A percentile compares a stretch with the other conserved stretches of the same genome.
Conservation (phyloP, 2,888 invertebrate species). For the Caenorhabditis sp. region DNA sequence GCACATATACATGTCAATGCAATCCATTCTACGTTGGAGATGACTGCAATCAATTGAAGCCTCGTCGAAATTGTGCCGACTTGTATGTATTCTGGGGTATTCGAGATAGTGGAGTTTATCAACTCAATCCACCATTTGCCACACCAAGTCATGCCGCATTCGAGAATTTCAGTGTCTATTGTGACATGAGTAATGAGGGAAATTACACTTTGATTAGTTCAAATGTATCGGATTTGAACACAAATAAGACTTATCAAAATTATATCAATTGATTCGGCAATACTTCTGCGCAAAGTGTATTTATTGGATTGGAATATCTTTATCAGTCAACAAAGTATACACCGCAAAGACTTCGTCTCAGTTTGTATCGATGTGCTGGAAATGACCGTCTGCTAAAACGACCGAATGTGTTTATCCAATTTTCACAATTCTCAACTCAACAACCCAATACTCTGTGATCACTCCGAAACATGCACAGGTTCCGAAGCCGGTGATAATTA, state of each 20-base stretch:
- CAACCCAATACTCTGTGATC: slow-evolving; percentile 47
- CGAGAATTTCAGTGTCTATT: slow-evolving; percentile 35
- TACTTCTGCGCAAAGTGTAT: slow-evolving; percentile 30
- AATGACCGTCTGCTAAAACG: slow-evolving; percentile 30
- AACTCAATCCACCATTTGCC: slow-evolving; percentile 23
- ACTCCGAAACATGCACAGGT: slow-evolving; percentile 47
- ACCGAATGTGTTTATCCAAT: slow-evolving; percentile 53
- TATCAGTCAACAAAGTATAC: slow-evolving; percentile 47
- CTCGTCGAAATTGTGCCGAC: slow-evolving; percentile 60
- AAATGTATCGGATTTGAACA: slow-evolving; percentile 27
- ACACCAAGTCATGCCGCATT: slow-evolving; percentile 21
- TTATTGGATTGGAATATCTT: slow-evolving; percentile 58
- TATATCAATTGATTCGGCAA: slow-evolving; percentile 50
- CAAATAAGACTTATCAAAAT: slow-evolving; percentile 32
- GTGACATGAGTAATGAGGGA: slow-evolving; percentile 50
- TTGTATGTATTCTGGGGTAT: slow-evolving; percentile 52
- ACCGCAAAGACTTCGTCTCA: slow-evolving; percentile 50
- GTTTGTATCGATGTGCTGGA: slow-evolving; percentile 48
- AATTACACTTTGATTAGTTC: slow-evolving; percentile 57
- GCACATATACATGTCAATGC: slow-evolving; percentile 77
- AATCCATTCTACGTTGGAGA: slow-evolving; percentile 47
- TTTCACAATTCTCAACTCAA: slow-evolving; percentile 41
- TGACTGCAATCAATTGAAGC: slow-evolving; percentile 54
- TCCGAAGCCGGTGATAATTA: no score
- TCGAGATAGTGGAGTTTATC: slow-evolving; percentile 42